Evolutionary conservation across 2,888 invertebrate species (phyloP), one percentile per base, ranked within the genome.

Genomic region (Chaitophorus viminalis): DNA sequence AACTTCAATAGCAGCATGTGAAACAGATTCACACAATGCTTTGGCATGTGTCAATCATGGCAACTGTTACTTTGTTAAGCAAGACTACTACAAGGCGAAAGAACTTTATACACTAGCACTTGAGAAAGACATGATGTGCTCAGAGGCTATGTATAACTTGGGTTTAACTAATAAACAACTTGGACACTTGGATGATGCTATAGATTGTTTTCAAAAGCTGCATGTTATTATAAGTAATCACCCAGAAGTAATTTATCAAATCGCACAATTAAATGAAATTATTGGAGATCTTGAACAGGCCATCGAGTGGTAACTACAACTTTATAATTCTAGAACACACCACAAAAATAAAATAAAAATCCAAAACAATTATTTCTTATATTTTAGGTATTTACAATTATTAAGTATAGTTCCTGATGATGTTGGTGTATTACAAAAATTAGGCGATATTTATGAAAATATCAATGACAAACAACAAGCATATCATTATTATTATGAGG

Each of bases 381-480:
- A 68, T 85, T 72, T 81, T 83, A 94, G 94, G 94, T 94, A 94
- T 90, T 92, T 96, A 90, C 96, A 97, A 91, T 93, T 97, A 6
- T 92, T 97, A 89, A 95, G 96, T 65, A 93, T 97, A 85, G 94
- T 95, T 36, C 95, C 98, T 0, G 96, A 97, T 90, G 99, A 99
- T 92, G 96, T 98, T 0, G 95, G 95, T 72, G 94, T 98, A 79
- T 94, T 98, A 79, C 95, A 96, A 90, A 96, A 97, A 91, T 93
- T 99, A 87, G 99, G 98, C 0, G 95, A 96, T 90, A 93, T 99
- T 90, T 97, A 97, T 91, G 97, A 97, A 90, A 94, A 94, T 89
- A 94, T 96, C 90, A 98, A 97, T 3, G 99, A 99, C 92, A 95
- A 97, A 90, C 96, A 96, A 90, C 96, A 96, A 91, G 97, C 97